Evolutionary conservation across 2,888 invertebrate species (phyloP).

Genomic region (Microplitis manilae): DNA sequence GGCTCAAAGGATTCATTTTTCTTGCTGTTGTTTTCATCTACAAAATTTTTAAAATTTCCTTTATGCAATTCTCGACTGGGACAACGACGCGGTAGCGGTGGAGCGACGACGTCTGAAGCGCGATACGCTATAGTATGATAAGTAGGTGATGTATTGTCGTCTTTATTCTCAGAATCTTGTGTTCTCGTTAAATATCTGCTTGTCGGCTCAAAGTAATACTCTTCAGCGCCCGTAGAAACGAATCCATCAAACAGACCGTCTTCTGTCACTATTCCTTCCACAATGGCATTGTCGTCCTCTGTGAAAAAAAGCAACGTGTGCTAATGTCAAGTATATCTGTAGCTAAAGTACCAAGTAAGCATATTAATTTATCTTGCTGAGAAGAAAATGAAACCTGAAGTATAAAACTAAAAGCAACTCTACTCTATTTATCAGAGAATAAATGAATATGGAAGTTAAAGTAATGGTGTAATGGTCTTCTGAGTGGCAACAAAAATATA

Average conservation of each 20-base stretch:
- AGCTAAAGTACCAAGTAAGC: conserved; percentile 2
- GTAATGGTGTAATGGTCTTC: background rate
- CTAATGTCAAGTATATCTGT: background rate
- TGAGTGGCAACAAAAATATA: conserved; percentile 10
- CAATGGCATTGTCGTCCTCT: conserved; percentile 87
- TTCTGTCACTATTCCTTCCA: conserved; percentile 88
- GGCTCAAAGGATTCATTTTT: conserved; percentile 54
- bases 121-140: conserved; percentile 91
- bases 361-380: conserved; percentile 19
- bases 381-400: background rate
- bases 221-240: conserved; percentile 83
- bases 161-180: conserved; percentile 54
- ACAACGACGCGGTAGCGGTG: conserved; percentile 71
- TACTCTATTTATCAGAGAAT: conserved; percentile 17
- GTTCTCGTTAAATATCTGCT: conserved; percentile 76
- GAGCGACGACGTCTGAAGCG: conserved; percentile 80
- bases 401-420: background rate
- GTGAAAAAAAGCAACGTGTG: conserved; percentile 63
- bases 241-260: conserved; percentile 93
- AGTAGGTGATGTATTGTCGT: conserved; percentile 72
- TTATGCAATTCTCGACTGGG: conserved; percentile 78
- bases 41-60: conserved; percentile 53
- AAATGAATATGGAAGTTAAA: conserved; percentile 15
- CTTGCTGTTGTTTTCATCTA: conserved; percentile 43
- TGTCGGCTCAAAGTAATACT: conserved; percentile 88